Evolutionary conservation across 2,888 invertebrate genomes (phyloP).

Genomic region (Volucella zonaria): DNA sequence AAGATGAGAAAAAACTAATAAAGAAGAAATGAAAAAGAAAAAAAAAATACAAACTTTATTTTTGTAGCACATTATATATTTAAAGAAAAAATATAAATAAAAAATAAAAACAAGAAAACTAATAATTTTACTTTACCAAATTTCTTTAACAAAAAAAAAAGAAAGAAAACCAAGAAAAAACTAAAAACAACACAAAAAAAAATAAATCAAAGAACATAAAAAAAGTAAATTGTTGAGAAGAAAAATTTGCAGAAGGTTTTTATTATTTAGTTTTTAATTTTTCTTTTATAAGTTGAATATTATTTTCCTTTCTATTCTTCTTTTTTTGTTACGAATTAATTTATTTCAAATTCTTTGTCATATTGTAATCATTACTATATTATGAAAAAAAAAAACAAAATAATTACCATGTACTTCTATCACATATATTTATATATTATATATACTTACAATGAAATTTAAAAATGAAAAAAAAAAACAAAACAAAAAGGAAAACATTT

Average conservation of each 20-base stretch:
- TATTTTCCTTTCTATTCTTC: not conserved
- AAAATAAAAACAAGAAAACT: conserved; percentile 10
- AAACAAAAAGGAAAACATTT: conserved; percentile 61
- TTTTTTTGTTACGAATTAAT: conserved; percentile 3
- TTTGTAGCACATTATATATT: conserved; percentile 73
- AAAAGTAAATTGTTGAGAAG: conserved; percentile 62
- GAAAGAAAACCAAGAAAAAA: conserved; percentile 29
- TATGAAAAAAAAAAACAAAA: conserved; percentile 35
- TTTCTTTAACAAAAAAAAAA: conserved; percentile 45
- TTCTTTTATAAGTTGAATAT: not conserved
- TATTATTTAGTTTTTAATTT: conserved; percentile 6
- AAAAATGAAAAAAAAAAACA: conserved; percentile 43
- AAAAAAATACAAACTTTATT: conserved; percentile 62
- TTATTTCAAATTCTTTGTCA: conserved; percentile 37
- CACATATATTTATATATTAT: conserved; percentile 73
- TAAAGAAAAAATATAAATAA: conserved; percentile 21
- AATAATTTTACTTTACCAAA: conserved; percentile 50
- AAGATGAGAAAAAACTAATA: conserved; percentile 13
- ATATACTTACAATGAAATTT: conserved; percentile 69
- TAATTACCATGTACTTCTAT: conserved; percentile 73
- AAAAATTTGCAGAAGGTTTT: conserved; percentile 51
- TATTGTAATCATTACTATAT: conserved; percentile 64
- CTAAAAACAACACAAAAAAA: conserved; percentile 26
- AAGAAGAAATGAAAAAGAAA: conserved; percentile 26
- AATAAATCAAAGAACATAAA: conserved; percentile 3